Conservation (phyloP, 2,888 invertebrate genomes). For the Mycogona germanica region DNA sequence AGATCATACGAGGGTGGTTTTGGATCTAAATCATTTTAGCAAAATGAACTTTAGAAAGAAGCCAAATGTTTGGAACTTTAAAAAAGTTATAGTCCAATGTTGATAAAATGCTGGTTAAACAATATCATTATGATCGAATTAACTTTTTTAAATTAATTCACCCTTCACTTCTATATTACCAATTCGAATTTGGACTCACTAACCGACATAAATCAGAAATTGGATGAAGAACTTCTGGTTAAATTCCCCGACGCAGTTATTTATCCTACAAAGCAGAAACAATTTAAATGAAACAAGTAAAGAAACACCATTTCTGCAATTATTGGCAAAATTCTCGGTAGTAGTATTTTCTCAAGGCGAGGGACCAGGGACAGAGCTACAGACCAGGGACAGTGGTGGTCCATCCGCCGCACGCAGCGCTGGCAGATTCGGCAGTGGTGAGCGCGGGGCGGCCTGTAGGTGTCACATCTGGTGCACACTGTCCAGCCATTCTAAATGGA, state of each 20-base stretch:
- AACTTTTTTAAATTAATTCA: no score
- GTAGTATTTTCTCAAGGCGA: neutral
- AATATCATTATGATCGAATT: no score
- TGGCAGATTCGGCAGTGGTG: conserved; percentile 82
- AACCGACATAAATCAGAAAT: conserved; percentile 66
- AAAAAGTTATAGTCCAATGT: no score
- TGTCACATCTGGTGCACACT: conserved; percentile 65
- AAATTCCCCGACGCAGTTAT: conserved; percentile 83
- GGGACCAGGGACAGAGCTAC: no score
- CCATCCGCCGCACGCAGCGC: conserved; percentile 65
- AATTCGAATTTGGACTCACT: no score
- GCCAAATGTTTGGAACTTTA: no score
- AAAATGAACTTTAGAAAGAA: no score
- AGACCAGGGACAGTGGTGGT: conserved; percentile 79
- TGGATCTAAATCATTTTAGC: no score
- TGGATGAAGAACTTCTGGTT: conserved; percentile 88
- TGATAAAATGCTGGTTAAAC: no score
- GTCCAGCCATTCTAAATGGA: conserved; percentile 45
- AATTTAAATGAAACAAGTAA: conserved; percentile 3
- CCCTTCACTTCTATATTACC: no score
- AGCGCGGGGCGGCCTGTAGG: conserved; percentile 67
- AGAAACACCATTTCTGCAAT: no score
- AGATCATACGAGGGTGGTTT: no score
- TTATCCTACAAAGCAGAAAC: conserved; percentile 46
- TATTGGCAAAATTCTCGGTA: neutral